A percentile compares a stretch with the other conserved stretches of the same genome.
phyloP scores from a whole-genome alignment of 2,888 invertebrate genomes.

The Augiades crinisus region DNA sequence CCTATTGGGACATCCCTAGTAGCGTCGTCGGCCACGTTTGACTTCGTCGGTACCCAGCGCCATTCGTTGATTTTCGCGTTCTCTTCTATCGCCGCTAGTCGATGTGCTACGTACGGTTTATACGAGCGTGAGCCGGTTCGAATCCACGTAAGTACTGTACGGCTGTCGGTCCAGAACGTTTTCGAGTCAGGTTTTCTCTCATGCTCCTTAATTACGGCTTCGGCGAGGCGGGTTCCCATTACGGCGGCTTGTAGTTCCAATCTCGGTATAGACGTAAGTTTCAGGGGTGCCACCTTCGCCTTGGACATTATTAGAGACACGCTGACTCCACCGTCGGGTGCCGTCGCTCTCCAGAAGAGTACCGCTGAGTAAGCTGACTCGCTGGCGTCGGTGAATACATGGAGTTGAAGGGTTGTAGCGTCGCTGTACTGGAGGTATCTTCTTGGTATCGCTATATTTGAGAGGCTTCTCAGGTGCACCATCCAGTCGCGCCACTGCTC shows the following conservation, averaged over 20 bases:
- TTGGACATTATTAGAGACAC: conserved; percentile 28
- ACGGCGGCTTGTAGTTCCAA: conserved; percentile 30
- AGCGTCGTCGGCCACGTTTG: conserved; percentile 26
- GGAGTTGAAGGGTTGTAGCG: conserved; percentile 27
- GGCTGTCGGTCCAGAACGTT: conserved; percentile 5
- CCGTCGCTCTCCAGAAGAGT: conserved; percentile 30
- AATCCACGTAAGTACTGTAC: background rate
- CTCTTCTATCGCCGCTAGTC: conserved; percentile 28
- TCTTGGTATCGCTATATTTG: background rate
- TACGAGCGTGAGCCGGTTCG: background rate
- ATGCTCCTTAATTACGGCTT: background rate
- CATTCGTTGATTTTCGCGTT: conserved; percentile 6
- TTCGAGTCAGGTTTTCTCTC: background rate
- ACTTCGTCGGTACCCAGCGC: conserved; percentile 17
- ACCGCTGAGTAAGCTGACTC: conserved; percentile 23
- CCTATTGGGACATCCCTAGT: conserved; percentile 10
- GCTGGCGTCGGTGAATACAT: conserved; percentile 19
- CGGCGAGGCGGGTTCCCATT: conserved; percentile 9
- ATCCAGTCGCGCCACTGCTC: conserved; percentile 3
- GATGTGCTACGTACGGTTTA: conserved; percentile 29
- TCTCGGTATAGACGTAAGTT: conserved; percentile 23
- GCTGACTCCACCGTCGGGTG: conserved; percentile 27
- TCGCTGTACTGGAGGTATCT: conserved; percentile 25
- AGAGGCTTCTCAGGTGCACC: too few relatives aligned
- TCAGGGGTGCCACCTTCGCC: conserved; percentile 24